A percentile compares a stretch with the other conserved stretches of the same genome.
phyloP scores from a whole-genome alignment of 2,888 invertebrate species.

The Hecatera dysodea region DNA sequence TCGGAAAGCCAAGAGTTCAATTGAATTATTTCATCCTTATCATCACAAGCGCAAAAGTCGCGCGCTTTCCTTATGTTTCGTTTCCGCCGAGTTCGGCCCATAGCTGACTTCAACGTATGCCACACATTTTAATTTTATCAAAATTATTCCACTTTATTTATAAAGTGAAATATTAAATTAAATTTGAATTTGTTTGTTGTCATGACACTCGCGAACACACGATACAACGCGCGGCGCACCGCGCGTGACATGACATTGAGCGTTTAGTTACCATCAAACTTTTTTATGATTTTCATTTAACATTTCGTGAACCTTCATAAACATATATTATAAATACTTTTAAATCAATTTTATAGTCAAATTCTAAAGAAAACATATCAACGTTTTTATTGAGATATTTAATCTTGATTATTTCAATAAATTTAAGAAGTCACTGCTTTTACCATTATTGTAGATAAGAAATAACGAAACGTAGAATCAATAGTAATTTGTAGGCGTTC shows the following conservation, averaged over 20 bases:
- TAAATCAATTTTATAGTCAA: no score
- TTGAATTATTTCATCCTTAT: constrained; percentile 81
- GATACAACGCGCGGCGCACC: neutral
- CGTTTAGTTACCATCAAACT: constrained; percentile 10
- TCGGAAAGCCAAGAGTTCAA: constrained; percentile 90
- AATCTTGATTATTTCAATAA: no score
- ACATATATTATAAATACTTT: no score
- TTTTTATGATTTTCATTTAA: neutral
- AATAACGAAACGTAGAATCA: constrained; percentile 49
- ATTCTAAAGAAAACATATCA: no score
- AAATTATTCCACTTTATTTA: neutral
- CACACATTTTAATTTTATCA: constrained; percentile 15
- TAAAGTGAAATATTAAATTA: neutral
- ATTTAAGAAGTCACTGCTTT: neutral
- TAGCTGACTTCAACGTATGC: constrained; percentile 61
- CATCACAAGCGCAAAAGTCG: constrained; percentile 80
- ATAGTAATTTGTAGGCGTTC: constrained; percentile 35
- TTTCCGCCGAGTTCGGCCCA: constrained; percentile 90
- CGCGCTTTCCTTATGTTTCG: constrained; percentile 78
- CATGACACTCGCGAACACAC: constrained; percentile 24
- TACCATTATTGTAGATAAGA: neutral
- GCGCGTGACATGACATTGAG: neutral
- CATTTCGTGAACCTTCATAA: no score
- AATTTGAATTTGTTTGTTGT: constrained; percentile 48
- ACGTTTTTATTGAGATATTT: neutral